Percentiles rank a stretch among this genome's conserved stretches.
Evolutionary conservation across 2,888 invertebrate species (phyloP).

Genomic region (Blera fallax): DNA sequence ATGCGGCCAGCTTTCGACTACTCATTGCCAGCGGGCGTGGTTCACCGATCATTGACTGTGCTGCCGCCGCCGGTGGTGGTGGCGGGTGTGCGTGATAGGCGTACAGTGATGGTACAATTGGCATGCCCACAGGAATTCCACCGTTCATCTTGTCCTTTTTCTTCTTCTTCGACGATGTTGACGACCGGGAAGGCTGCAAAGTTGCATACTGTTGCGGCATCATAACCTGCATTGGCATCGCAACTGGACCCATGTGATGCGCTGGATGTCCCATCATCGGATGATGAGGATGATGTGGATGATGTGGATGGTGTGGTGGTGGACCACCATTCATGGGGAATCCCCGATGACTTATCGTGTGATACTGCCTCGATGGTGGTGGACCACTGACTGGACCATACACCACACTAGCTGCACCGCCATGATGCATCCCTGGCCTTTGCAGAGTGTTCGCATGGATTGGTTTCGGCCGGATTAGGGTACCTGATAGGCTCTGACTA

Average conservation of each 20-base stretch:
- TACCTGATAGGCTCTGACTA: conserved; percentile 81
- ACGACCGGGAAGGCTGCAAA: conserved; percentile 85
- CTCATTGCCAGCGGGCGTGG: conserved; percentile 83
- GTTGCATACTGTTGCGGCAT: conserved; percentile 85
- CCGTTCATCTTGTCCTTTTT: conserved; percentile 81
- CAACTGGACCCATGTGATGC: conserved; percentile 79
- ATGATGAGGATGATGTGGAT: conserved; percentile 78
- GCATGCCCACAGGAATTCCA: conserved; percentile 81
- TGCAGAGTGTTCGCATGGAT: conserved; percentile 80
- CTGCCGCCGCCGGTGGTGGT: conserved; percentile 81
- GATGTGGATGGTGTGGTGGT: conserved; percentile 77
- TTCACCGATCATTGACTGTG: conserved; percentile 85
- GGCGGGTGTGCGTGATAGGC: conserved; percentile 81
- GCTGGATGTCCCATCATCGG: conserved; percentile 79
- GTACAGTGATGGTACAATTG: conserved; percentile 83
- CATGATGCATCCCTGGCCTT: conserved; percentile 77
- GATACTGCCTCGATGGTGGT: conserved; percentile 81
- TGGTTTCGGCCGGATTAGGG: conserved; percentile 81
- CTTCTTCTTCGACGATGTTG: conserved; percentile 83
- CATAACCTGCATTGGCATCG: conserved; percentile 82
- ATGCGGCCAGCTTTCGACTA: conserved; percentile 86
- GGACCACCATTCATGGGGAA: conserved; percentile 73
- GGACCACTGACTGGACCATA: conserved; percentile 82
- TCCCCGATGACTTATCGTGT: conserved; percentile 82
- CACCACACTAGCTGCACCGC: conserved; percentile 79